These are phyloP conservation scores for Hemibagrus guttatus DNA, from an alignment of 2,797 vertebrate species.

Conservation along the genomic window DNA sequence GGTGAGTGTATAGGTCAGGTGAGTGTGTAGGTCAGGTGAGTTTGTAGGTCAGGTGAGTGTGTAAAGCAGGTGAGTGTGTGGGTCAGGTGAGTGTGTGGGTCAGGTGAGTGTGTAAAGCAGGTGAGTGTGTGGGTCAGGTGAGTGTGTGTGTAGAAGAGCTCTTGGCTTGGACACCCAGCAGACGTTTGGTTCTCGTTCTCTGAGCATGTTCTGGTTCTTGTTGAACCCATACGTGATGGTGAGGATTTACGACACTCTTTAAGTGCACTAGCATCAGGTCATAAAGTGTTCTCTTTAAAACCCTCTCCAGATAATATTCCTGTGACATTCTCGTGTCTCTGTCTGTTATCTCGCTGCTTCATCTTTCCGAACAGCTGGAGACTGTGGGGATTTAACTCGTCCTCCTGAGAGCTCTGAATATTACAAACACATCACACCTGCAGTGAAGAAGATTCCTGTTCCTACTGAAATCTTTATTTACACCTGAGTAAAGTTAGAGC, in stretches of 20 bases:
- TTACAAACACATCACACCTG: not conserved
- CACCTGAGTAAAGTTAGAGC: not conserved
- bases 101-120: no score
- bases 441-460: not conserved
- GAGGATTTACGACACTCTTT: not conserved
- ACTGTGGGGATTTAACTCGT: not conserved
- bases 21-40: no score
- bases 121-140: no score
- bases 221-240: not conserved
- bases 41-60: no score
- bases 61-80: no score
- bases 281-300: not conserved
- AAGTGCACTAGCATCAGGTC: not conserved
- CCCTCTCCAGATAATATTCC: not conserved
- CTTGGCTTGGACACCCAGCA: no score
- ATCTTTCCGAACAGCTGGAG: not conserved
- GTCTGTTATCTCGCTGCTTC: not conserved
- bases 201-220: not conserved
- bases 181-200: no score
- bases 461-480: no score
- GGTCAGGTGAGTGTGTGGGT: no score
- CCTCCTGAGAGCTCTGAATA: not conserved
- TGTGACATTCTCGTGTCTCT: not conserved
- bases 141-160: no score
- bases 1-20: no score